Evolutionary conservation across 2,113 vertebrate species (phyloP).

Genomic region (Motacilla tschutschensis): DNA sequence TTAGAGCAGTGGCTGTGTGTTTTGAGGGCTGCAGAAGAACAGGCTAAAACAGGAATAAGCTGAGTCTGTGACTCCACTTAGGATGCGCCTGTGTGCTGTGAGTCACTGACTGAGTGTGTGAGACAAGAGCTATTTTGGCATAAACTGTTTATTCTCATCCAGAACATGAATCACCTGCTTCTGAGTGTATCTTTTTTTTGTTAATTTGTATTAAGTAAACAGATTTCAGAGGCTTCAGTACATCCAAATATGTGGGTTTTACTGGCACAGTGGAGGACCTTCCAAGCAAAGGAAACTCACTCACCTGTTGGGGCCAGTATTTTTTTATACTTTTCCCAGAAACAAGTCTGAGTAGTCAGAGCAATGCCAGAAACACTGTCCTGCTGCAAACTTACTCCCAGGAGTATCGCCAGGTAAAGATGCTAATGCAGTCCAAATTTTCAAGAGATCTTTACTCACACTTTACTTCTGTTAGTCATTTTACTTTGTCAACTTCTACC

Average conservation of each 20-base stretch:
- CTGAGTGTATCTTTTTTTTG: background rate
- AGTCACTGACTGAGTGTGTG: conserved; percentile 7
- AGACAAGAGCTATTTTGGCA: conserved; percentile 13
- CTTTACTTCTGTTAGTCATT: background rate
- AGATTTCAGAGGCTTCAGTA: background rate
- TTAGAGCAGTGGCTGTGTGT: background rate
- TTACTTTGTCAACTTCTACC: background rate
- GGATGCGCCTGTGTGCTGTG: background rate
- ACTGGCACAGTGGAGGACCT: background rate
- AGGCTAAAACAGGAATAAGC: background rate
- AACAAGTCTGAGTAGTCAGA: conserved; percentile 19
- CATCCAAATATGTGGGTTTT: conserved; percentile 12
- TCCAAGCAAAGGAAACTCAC: background rate
- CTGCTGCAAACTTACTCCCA: background rate
- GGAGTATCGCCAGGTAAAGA: background rate
- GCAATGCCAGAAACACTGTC: conserved; percentile 23
- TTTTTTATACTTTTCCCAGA: conserved; percentile 36
- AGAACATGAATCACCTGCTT: conserved; percentile 26
- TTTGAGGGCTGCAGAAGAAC: background rate
- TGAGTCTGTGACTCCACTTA: background rate
- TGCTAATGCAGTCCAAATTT: background rate
- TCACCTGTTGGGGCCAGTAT: background rate
- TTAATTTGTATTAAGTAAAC: conserved; percentile 22
- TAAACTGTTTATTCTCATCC: background rate
- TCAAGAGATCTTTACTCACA: background rate